A percentile compares a stretch with the other conserved stretches of the same genome.
Conservation (phyloP, 2,797 vertebrate genomes). For the Eurystomus glaucurus region DNA sequence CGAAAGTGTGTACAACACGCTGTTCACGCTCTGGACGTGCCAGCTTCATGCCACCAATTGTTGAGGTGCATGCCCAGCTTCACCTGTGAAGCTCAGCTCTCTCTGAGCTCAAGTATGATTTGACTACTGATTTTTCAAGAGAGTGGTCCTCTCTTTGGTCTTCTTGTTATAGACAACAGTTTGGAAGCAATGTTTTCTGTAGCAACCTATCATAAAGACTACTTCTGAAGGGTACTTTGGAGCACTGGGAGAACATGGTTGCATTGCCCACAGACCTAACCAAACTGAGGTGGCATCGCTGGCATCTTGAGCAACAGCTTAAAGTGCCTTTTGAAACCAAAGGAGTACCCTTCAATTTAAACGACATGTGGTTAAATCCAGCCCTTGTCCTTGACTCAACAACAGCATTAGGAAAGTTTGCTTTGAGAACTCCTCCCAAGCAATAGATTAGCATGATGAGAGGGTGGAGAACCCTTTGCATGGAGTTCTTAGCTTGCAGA, state of each 20-base stretch:
- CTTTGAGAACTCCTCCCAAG: neutral
- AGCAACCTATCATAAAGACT: neutral
- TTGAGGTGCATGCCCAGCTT: fast-evolving
- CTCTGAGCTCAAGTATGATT: neutral
- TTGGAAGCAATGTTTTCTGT: neutral
- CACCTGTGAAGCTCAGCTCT: neutral
- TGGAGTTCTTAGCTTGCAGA: neutral
- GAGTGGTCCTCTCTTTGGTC: neutral
- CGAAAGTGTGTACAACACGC: neutral
- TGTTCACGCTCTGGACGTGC: fast-evolving
- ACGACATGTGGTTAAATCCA: neutral
- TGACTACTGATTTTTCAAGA: neutral
- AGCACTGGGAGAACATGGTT: neutral
- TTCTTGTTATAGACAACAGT: neutral
- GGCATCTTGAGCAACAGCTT: neutral
- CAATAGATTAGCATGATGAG: fast-evolving
- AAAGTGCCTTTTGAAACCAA: neutral
- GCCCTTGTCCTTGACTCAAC: neutral
- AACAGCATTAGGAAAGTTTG: neutral
- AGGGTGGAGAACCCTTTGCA: fast-evolving
- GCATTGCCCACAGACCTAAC: neutral
- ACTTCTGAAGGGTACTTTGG: neutral
- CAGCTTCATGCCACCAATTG: neutral
- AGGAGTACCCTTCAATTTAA: neutral
- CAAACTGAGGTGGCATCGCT: neutral